phyloP scores from a whole-genome alignment of 2,113 vertebrate species.

The Athene cunicularia region DNA sequence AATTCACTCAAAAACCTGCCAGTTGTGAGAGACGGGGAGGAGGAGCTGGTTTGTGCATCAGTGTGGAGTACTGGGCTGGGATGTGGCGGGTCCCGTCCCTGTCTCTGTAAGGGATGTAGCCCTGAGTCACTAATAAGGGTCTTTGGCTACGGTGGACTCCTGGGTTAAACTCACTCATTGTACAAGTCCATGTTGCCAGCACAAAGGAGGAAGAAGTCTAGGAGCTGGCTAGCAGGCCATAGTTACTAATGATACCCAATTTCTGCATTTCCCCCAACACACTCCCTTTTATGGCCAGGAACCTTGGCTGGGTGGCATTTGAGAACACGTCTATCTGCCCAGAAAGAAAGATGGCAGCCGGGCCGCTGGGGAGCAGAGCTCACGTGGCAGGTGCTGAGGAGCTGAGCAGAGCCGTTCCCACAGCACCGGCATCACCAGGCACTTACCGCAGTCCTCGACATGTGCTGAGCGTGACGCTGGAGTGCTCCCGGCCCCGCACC shows the following conservation, averaged over 20 bases:
- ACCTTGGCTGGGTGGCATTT: neutral
- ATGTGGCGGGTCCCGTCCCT: rapidly evolving
- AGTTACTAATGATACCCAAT: neutral
- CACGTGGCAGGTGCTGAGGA: rapidly evolving
- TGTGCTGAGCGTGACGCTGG: slow-evolving; percentile 87
- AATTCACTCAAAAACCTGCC: neutral
- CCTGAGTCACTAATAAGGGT: neutral
- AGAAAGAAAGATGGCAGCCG: neutral
- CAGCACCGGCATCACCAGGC: neutral
- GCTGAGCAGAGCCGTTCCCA: neutral
- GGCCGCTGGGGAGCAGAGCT: neutral
- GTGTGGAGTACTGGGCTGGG: neutral
- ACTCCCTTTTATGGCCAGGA: neutral
- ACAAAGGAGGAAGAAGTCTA: neutral
- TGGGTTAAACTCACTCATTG: neutral
- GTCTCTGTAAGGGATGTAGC: neutral
- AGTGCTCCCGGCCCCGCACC: slow-evolving; percentile 78
- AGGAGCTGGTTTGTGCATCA: neutral
- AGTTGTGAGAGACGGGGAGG: neutral
- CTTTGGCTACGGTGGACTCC: neutral
- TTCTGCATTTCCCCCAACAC: rapidly evolving
- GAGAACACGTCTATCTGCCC: neutral
- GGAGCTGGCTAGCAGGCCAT: neutral
- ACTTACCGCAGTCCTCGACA: slow-evolving; percentile 90
- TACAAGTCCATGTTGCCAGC: rapidly evolving